phyloP scores from a whole-genome alignment of 2,113 vertebrate genomes.

The Apodemus speciosus region DNA sequence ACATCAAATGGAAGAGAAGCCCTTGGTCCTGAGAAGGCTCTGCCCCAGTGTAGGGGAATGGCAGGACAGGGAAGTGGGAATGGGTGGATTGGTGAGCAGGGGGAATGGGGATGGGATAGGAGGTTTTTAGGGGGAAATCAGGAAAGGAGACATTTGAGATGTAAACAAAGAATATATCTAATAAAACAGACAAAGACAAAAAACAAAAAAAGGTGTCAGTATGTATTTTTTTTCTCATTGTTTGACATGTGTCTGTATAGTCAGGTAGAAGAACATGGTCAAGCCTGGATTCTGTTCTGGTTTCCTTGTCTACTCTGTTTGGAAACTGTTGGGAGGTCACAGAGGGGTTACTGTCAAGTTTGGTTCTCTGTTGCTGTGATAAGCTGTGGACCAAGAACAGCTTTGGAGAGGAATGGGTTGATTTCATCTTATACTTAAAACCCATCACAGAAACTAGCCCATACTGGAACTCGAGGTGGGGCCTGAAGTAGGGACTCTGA shows the following conservation, averaged over 20 bases:
- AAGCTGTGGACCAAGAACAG: background rate
- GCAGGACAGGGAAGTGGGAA: too few species aligned
- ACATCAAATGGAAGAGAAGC: too few species aligned
- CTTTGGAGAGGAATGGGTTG: background rate
- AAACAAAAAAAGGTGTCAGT: background rate
- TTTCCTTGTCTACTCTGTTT: background rate
- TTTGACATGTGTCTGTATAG: background rate
- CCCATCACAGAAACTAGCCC: background rate
- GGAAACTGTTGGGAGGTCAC: background rate
- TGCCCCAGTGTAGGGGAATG: too few species aligned
- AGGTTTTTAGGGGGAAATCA: too few species aligned
- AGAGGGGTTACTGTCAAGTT: background rate
- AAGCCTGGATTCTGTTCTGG: background rate
- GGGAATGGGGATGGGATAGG: too few species aligned
- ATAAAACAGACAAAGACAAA: too few species aligned
- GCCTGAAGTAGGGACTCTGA: background rate
- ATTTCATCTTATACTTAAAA: background rate
- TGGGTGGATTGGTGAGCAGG: too few species aligned
- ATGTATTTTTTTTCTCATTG: background rate
- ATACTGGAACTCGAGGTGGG: background rate
- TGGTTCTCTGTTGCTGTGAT: background rate
- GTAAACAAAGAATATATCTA: too few species aligned
- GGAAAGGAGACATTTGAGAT: too few species aligned
- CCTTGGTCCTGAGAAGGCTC: too few species aligned
- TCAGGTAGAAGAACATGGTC: background rate